Evolutionary conservation across 1,140 invertebrate species (phyloP).

Genomic region (Holotrichia oblita): DNA sequence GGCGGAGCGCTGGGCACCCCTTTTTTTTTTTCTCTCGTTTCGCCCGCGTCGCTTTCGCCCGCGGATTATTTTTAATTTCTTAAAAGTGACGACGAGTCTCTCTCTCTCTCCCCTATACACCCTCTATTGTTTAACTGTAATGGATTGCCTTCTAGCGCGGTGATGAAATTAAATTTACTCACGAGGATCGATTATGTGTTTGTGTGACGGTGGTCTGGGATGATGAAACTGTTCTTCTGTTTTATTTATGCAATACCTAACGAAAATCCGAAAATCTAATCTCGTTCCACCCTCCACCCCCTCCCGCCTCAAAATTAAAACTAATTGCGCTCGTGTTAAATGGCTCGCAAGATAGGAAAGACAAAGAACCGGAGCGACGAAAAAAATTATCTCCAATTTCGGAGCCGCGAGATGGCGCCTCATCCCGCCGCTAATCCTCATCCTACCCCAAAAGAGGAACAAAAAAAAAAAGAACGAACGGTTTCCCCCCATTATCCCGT

Average conservation of each 20-base stretch:
- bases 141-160: background rate
- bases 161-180: background rate
- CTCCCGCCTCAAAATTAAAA: background rate
- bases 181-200: too few relatives aligned
- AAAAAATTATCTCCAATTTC: slow-evolving; percentile 30
- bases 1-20: background rate
- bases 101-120: background rate
- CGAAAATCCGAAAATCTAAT: too few relatives aligned
- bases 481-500: background rate
- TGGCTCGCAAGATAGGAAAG: slow-evolving; percentile 22
- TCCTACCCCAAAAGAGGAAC: too few relatives aligned
- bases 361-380: background rate
- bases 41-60: background rate
- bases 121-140: slow-evolving; percentile 7
- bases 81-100: slow-evolving; percentile 6
- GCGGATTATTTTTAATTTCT: slow-evolving; percentile 21
- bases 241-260: too few relatives aligned
- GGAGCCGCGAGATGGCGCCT: background rate
- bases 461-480: too few relatives aligned
- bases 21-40: too few relatives aligned
- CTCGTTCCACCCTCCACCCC: background rate
- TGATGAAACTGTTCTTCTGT: too few relatives aligned
- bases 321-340: slow-evolving; percentile 25
- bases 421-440: background rate
- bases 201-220: too few relatives aligned